A percentile compares a stretch with the other conserved stretches of the same genome.
phyloP scores from a whole-genome alignment of 2,113 vertebrate species.

The Pseudopipra pipra region DNA sequence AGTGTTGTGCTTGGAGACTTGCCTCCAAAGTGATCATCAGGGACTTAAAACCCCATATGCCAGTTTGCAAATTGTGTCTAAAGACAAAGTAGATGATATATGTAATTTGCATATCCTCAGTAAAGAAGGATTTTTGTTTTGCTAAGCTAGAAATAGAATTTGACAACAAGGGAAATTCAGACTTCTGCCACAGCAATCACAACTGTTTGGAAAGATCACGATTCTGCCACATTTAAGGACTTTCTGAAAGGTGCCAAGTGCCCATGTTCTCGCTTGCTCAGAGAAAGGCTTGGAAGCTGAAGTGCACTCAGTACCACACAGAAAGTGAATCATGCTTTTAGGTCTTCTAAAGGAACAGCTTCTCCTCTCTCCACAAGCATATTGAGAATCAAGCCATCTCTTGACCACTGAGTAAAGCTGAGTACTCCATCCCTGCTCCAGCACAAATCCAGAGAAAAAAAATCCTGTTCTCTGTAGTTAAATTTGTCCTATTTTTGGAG shows the following conservation, averaged over 20 bases:
- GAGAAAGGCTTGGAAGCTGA: background rate
- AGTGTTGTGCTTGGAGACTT: background rate
- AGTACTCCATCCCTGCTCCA: background rate
- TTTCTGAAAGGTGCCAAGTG: background rate
- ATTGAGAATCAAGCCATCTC: background rate
- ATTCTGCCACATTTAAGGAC: background rate
- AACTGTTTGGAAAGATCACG: background rate
- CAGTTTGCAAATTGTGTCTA: background rate
- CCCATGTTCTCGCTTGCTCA: background rate
- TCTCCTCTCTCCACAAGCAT: background rate
- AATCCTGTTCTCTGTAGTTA: background rate
- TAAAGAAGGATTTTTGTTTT: background rate
- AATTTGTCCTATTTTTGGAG: background rate
- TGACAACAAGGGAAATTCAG: background rate
- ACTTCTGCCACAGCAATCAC: background rate
- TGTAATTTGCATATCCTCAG: background rate
- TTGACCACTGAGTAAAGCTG: background rate
- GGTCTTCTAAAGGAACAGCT: background rate
- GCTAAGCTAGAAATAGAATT: background rate
- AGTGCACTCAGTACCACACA: background rate
- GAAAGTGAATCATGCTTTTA: background rate
- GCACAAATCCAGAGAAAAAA: background rate
- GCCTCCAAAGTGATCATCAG: background rate
- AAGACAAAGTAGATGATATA: background rate
- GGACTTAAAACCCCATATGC: background rate